Base-by-base conservation (phyloP, 2,113 vertebrate species). In the Platichthys stellatus region DNA sequence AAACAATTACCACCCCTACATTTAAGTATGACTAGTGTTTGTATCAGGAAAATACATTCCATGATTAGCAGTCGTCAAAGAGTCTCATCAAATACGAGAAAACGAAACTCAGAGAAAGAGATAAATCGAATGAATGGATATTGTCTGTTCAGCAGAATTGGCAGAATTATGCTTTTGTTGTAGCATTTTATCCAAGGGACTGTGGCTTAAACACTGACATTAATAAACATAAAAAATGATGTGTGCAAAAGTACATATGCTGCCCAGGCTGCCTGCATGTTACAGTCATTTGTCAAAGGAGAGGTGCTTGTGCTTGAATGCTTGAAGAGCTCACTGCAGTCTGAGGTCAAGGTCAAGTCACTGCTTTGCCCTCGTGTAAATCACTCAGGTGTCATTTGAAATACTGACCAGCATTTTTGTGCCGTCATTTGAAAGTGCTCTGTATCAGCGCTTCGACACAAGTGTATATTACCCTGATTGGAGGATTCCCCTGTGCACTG, bases 321-420 rank as follows among this genome's bases (percentile, higher is more conserved):
- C 63, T 54, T 31, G 18, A 74, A 38, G 9, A 59, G 31, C 40
- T 20, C 65, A 31, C 45, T 60, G 56, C 12, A 20, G 45, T 67
- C 47, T 14, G 28, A 57, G 38, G 15, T 68, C 20, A 64, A 54
- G 61, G 20, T 69, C 17, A 68, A 71, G 74, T 74, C 35, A 64
- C 49, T 78, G 70, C 51, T 70, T 74, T 70, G 62, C 49, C 15
- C 49, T 17, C 38, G 21, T 74, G 35, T 14, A 51, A 61, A 76
- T 69, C 14, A 64, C 45, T 58, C 56, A 53, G 20, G 56, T 56
- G 63, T 43, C 80, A 61, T 53, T 80, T 47, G 57, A 51, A 76
- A 73, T 66, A 57, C 45, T 17, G 57, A 9, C 35, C 9, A 2
- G 28, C 57, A 31, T 57, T 54, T 51, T 64, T 24, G 11, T 56